Evolutionary conservation across 2,113 vertebrate species (phyloP).

Genomic region (Hypocryptadius cinnamomeus): DNA sequence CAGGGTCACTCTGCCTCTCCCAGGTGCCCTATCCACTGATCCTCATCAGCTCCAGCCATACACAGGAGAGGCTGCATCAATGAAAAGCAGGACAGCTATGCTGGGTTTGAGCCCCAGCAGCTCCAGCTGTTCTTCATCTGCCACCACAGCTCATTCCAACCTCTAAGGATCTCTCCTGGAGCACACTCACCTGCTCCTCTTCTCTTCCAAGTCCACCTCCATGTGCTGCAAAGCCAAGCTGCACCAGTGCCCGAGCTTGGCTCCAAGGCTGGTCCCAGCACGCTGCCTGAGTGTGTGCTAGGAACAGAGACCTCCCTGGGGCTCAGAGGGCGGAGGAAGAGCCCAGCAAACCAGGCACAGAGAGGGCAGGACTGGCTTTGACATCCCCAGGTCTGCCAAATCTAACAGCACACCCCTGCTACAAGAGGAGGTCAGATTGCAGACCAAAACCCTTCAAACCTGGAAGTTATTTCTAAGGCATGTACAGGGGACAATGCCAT

Average conservation of each 20-base stretch:
- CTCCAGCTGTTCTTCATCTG: background rate
- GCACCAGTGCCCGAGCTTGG: accelerated
- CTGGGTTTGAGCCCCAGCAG: background rate
- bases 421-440: background rate
- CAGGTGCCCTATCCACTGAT: background rate
- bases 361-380: background rate
- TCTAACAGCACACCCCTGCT: background rate
- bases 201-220: background rate
- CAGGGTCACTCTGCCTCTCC: background rate
- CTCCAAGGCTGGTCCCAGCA: background rate
- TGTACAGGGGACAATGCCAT: background rate
- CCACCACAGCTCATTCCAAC: background rate
- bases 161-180: background rate
- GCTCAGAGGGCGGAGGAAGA: background rate
- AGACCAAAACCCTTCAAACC: background rate
- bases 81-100: background rate
- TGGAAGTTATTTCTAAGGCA: background rate
- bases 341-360: background rate
- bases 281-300: background rate
- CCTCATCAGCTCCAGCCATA: background rate
- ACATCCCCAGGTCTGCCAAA: background rate
- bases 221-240: background rate
- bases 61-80: background rate
- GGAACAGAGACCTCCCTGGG: background rate
- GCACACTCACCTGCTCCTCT: background rate